Evolutionary conservation across 2,797 vertebrate genomes (phyloP).

Genomic region (Clamator glandarius): DNA sequence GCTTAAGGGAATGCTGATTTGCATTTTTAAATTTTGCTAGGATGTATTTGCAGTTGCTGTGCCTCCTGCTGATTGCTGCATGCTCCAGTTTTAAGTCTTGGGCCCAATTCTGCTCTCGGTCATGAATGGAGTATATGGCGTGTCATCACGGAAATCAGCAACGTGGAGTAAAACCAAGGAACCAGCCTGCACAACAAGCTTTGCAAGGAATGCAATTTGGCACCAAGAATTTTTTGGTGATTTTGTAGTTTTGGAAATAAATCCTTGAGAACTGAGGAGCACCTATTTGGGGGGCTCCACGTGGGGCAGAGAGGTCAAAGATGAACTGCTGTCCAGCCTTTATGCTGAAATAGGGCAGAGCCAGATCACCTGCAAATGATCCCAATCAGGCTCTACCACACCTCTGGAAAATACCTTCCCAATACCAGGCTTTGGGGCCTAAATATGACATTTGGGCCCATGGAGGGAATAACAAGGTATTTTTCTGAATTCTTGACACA

Average conservation of each 20-base stretch:
- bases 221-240: not conserved
- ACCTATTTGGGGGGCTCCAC: accelerated
- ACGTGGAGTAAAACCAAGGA: not conserved
- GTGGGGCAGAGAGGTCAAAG: not conserved
- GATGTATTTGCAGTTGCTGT: not conserved
- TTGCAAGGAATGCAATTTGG: not conserved
- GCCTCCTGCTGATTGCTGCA: not conserved
- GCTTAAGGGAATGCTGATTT: constrained; percentile 64
- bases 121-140: not conserved
- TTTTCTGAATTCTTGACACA: not conserved
- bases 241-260: constrained; percentile 1
- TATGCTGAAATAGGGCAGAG: not conserved
- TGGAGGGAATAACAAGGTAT: accelerated
- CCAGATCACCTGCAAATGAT: not conserved
- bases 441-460: not conserved
- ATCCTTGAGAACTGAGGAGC: not conserved
- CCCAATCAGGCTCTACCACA: not conserved
- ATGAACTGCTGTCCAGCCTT: not conserved
- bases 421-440: not conserved
- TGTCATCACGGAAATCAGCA: not conserved
- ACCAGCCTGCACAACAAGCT: accelerated
- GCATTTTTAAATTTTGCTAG: constrained; percentile 55
- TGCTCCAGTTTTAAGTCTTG: constrained; percentile 4
- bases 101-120: not conserved
- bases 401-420: not conserved